Evolutionary conservation across 2,888 invertebrate genomes (phyloP).

Genomic region (Plemyria rubiginata): DNA sequence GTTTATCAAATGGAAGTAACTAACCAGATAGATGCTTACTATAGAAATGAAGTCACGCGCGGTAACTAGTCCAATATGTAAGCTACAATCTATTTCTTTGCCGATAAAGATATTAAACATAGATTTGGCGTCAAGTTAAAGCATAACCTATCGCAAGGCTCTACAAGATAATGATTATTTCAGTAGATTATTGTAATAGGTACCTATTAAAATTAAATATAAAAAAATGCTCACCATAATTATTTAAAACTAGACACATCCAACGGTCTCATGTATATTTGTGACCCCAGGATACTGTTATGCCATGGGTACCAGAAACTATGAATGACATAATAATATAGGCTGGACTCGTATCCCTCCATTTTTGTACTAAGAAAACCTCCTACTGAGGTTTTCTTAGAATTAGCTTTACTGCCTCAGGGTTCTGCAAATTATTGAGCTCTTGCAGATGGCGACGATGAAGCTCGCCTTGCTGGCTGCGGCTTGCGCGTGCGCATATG

Average conservation of each 20-base stretch:
- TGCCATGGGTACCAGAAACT: no score
- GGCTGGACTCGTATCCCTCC: no score
- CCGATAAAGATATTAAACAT: conserved; percentile 2
- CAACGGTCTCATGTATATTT: no score
- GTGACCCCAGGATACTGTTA: no score
- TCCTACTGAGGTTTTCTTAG: no score
- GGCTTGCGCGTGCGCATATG: conserved; percentile 52
- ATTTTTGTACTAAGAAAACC: no score
- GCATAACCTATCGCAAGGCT: conserved; percentile 20
- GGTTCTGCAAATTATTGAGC: background rate
- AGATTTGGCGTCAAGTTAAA: conserved; percentile 22
- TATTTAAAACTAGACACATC: background rate
- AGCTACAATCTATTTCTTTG: conserved; percentile 6
- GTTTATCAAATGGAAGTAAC: no score
- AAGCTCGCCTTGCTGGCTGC: conserved; percentile 54
- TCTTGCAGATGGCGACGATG: conserved; percentile 68
- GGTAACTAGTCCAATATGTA: background rate
- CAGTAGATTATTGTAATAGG: background rate
- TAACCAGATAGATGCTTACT: no score
- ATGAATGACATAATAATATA: no score
- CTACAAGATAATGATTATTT: conserved; percentile 18
- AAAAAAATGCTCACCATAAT: background rate
- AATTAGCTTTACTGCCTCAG: no score
- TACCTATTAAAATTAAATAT: background rate
- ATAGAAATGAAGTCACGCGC: background rate